phyloP scores from a whole-genome alignment of 2,888 invertebrate genomes.

The Orthonychiurus folsomi region DNA sequence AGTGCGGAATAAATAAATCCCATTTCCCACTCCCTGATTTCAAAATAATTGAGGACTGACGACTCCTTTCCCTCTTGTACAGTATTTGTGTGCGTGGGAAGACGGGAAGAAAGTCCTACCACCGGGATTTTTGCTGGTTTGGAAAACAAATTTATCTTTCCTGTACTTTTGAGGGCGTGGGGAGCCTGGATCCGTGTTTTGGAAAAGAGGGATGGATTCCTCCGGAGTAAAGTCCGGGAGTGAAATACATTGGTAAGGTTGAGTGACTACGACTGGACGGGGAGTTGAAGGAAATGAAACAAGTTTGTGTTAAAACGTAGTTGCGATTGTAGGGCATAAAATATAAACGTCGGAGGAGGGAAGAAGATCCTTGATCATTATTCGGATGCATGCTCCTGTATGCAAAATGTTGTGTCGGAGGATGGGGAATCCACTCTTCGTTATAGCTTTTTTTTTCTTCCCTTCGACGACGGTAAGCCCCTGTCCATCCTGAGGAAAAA shows the following conservation, averaged over 20 bases:
- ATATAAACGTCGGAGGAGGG: slow-evolving; percentile 22
- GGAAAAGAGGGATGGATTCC: background rate
- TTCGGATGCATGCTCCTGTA: slow-evolving; percentile 31
- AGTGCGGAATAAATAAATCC: no score
- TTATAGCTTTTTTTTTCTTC: background rate
- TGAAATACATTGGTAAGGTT: background rate
- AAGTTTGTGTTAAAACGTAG: background rate
- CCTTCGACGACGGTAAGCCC: no score
- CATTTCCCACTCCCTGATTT: no score
- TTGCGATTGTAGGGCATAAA: slow-evolving; percentile 21
- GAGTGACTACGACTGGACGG: background rate
- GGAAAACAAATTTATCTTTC: no score
- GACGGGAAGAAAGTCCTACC: no score
- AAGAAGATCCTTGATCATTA: slow-evolving; percentile 37
- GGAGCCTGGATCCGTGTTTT: no score
- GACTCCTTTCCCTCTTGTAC: no score
- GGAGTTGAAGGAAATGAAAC: background rate
- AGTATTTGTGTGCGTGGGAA: no score
- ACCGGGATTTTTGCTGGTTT: no score
- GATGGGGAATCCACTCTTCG: background rate
- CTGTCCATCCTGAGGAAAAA: slow-evolving; percentile 4
- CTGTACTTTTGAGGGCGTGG: no score
- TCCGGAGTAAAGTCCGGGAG: background rate
- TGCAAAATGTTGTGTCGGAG: slow-evolving; percentile 10
- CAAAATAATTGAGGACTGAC: no score